Conservation (phyloP, 2,797 vertebrate species). For the Carapus acus region DNA sequence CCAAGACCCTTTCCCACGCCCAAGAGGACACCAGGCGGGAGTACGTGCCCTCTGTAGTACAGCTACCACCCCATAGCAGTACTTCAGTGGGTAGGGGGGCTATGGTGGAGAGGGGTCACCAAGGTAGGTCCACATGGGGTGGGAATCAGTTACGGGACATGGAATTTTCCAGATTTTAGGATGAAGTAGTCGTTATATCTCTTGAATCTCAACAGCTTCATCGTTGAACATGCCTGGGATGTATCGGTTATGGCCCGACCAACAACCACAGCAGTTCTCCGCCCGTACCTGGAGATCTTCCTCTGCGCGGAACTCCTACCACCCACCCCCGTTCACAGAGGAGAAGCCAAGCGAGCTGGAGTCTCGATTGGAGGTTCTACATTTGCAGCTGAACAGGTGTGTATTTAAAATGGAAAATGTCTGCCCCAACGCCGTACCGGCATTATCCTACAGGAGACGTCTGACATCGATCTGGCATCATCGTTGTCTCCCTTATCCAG, state of each 20-base stretch:
- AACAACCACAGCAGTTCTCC: slow-evolving; percentile 45
- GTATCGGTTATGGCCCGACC: slow-evolving; percentile 81
- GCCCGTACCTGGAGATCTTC: slow-evolving; percentile 71
- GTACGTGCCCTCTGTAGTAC: slow-evolving; percentile 65
- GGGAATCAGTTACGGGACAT: too few relatives aligned
- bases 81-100: slow-evolving; percentile 47
- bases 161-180: too few relatives aligned
- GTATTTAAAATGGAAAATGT: slow-evolving; percentile 13
- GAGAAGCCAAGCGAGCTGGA: slow-evolving; percentile 76
- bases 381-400: slow-evolving; percentile 91
- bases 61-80: slow-evolving; percentile 56
- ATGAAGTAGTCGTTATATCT: slow-evolving; percentile 32
- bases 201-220: slow-evolving; percentile 60
- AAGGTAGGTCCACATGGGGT: slow-evolving; percentile 49
- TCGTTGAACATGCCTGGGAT: slow-evolving; percentile 55
- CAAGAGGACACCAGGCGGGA: slow-evolving; percentile 59
- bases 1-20: slow-evolving; percentile 57
- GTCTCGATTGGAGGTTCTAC: slow-evolving; percentile 82
- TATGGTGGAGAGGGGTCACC: slow-evolving; percentile 43
- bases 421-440: too few relatives aligned
- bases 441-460: too few relatives aligned
- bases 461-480: too few relatives aligned
- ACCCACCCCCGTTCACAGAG: slow-evolving; percentile 63
- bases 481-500: slow-evolving; percentile 57
- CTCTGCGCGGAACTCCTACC: slow-evolving; percentile 65